Evolutionary conservation across 2,113 vertebrate species (phyloP).

Genomic region (Aepyceros melampus): DNA sequence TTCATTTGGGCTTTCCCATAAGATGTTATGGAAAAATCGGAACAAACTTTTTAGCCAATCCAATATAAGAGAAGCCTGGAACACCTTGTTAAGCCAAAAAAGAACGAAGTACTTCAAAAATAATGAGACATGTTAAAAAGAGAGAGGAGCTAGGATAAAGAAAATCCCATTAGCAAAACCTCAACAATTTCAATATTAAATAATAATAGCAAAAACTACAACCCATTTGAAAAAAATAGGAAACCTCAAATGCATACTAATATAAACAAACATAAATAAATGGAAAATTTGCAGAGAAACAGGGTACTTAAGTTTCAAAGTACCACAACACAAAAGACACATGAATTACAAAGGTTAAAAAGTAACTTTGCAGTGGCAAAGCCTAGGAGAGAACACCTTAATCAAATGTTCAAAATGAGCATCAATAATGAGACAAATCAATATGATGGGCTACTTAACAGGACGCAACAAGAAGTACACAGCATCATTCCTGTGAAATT

Average conservation of each 20-base stretch:
- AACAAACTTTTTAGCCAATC: not conserved
- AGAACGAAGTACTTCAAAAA: not conserved
- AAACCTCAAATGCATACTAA: not conserved
- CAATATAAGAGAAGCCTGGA: not conserved
- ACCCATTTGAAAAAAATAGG: not conserved
- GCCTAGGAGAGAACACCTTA: not conserved
- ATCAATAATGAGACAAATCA: not conserved
- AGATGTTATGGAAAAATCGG: not conserved
- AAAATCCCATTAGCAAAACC: not conserved
- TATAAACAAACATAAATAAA: not conserved
- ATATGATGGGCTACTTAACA: not conserved
- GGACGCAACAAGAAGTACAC: not conserved
- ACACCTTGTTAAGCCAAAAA: not conserved
- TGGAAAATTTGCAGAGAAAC: not conserved
- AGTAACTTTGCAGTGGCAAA: not conserved
- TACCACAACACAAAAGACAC: not conserved
- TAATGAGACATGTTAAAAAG: not conserved
- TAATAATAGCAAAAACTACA: not conserved
- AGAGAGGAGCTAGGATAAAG: not conserved
- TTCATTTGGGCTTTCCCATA: not conserved
- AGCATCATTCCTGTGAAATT: not conserved
- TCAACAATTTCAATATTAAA: not conserved
- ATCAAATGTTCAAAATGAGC: not conserved
- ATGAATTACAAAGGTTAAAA: not conserved
- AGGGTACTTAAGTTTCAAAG: not conserved